Conservation (phyloP, 2,888 invertebrate species). For the Aspidapion aeneum region DNA sequence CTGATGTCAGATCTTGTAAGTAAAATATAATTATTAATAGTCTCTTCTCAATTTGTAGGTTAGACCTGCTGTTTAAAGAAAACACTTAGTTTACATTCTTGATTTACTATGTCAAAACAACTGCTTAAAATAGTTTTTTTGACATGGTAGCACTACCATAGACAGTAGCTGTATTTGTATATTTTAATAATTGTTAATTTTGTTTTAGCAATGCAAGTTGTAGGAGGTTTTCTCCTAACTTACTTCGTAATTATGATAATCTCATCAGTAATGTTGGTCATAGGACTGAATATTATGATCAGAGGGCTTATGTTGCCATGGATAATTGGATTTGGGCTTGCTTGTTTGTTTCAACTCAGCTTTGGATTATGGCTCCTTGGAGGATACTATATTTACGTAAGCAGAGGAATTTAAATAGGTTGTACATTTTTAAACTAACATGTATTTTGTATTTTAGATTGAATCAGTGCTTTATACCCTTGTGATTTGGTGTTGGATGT, state of each 20-base stretch:
- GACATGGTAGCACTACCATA: too few relatives aligned
- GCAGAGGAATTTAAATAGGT: conserved; percentile 41
- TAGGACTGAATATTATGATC: conserved; percentile 65
- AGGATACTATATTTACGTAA: conserved; percentile 89
- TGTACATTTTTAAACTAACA: neutral
- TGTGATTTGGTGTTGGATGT: conserved; percentile 77
- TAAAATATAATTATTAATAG: conserved; percentile 33
- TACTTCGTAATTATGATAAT: conserved; percentile 56
- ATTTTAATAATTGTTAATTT: conserved; percentile 14
- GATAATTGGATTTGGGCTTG: conserved; percentile 64
- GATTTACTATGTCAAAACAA: neutral
- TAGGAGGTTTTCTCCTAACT: conserved; percentile 62
- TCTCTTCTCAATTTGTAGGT: conserved; percentile 1
- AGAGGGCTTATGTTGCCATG: conserved; percentile 82
- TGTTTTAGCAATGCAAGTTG: conserved; percentile 68
- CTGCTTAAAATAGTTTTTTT: neutral
- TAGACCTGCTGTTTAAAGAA: too few relatives aligned
- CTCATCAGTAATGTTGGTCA: conserved; percentile 58
- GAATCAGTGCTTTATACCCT: conserved; percentile 75
- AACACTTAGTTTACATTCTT: neutral
- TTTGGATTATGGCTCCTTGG: conserved; percentile 85
- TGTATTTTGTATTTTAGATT: conserved; percentile 55
- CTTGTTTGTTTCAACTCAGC: conserved; percentile 69
- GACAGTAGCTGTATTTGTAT: too few relatives aligned
- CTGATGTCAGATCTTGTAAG: conserved; percentile 74